A percentile compares a stretch with the other conserved stretches of the same genome.
Evolutionary conservation across 2,113 vertebrate species (phyloP).

Genomic region (Centropus unirufus): DNA sequence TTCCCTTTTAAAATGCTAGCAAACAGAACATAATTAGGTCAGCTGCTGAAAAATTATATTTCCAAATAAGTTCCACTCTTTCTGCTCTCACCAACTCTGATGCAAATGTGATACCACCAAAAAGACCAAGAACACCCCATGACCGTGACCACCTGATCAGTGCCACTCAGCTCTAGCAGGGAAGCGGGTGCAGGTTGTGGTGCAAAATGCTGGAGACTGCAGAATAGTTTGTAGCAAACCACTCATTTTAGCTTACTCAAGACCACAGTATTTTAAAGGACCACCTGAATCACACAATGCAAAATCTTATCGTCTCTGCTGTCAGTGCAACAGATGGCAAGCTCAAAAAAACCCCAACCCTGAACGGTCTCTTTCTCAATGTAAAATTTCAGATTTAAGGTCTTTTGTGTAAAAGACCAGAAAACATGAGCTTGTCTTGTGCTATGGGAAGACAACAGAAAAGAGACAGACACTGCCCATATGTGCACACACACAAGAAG

Average conservation of each 20-base stretch:
- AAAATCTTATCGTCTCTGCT: neutral
- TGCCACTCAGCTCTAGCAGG: neutral
- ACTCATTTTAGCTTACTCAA: neutral
- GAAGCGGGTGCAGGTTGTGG: neutral
- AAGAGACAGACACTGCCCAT: neutral
- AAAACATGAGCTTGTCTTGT: neutral
- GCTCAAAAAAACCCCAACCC: neutral
- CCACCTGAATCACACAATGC: neutral
- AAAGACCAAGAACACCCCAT: neutral
- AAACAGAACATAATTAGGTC: neutral
- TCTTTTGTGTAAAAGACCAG: neutral
- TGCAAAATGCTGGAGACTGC: neutral
- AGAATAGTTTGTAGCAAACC: neutral
- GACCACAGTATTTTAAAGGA: neutral
- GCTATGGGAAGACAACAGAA: neutral
- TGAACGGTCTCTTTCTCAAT: neutral
- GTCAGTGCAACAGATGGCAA: neutral
- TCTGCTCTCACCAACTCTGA: neutral
- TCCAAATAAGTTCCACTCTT: neutral
- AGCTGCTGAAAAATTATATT: neutral
- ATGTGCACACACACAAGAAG: accelerated
- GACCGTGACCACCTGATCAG: neutral
- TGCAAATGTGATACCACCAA: neutral
- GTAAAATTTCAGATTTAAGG: neutral
- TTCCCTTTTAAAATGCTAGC: neutral